Evolutionary conservation across 2,888 invertebrate genomes (phyloP), one percentile per base, ranked within the genome.

Genomic region (Drosophila fulvimacula): DNA sequence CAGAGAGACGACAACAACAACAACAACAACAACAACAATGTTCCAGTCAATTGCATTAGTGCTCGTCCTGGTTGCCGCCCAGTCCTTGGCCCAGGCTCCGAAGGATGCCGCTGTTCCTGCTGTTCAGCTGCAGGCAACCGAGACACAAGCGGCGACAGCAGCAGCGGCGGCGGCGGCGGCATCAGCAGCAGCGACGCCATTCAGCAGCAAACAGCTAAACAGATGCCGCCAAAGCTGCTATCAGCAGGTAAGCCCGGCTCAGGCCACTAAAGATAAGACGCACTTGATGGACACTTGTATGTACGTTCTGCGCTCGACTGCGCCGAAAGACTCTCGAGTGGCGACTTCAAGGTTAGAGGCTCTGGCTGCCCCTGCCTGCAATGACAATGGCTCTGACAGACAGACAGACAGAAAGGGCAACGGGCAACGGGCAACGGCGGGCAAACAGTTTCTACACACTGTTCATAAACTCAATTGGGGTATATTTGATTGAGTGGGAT

Each of bases 151-250:
- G n/a, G 30, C 49, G 19, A 6, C 62, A 24, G 24, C 39, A 10
- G 10, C 39, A 10, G 11, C 41, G 10, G 49, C 32, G 17, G 27
- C 48, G 17, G 13, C 64, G 13, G 52, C 63, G 24, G 61, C 60
- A 27, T 30, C 59, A 24, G 48, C 78, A 38, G 55, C 67, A 32
- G 60, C 75, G 42, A 67, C 73, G 44, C 66, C 73, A 63, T 73
- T 91, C 49, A 86, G 82, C 72, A 88, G 90, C 66, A 92, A 91
- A 76, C 91, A 92, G 87, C 86, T 92, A 69, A 91, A 82, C 82
- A 91, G 91, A 88, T 92, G 92, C 86, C 91, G 91, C 78, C 92
- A 92, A 90, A 92, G 90, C 78, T 92, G 92, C 86, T 91, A 92
- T 89, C 91, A 91, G 83, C 92, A 91, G 92, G 92, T 92, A 83